Evolutionary conservation across 2,797 vertebrate genomes (phyloP).

Genomic region (Mallotus villosus): DNA sequence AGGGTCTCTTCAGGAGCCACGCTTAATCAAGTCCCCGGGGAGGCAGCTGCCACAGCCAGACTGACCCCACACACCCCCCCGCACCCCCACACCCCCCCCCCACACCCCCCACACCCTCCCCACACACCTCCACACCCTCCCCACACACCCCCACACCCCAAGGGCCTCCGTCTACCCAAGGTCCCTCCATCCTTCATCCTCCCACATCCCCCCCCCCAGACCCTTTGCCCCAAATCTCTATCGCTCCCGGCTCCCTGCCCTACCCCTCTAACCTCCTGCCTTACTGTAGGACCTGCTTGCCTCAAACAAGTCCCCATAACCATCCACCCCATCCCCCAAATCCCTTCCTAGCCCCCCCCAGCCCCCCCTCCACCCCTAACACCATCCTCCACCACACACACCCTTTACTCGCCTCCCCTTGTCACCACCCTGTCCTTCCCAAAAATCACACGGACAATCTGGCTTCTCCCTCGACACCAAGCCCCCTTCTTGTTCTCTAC

Average conservation of each 20-base stretch:
- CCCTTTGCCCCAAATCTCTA: background rate
- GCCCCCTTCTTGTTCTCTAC: background rate
- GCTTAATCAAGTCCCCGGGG: slow-evolving; percentile 62
- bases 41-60: slow-evolving; percentile 31
- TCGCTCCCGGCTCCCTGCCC: background rate
- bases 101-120: background rate
- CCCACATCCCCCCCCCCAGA: slow-evolving; percentile 5
- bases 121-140: too few species aligned
- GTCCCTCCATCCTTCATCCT: slow-evolving; percentile 16
- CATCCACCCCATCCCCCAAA: slow-evolving; percentile 25
- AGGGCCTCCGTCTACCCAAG: slow-evolving; percentile 10
- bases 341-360: slow-evolving; percentile 12
- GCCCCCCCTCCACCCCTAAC: slow-evolving; percentile 20
- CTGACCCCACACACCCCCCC: slow-evolving; percentile 27
- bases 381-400: slow-evolving; percentile 24
- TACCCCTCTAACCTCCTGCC: background rate
- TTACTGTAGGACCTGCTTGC: background rate
- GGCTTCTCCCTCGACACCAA: slow-evolving; percentile 52
- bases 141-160: background rate
- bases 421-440: slow-evolving; percentile 2
- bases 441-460: slow-evolving; percentile 49
- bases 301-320: background rate
- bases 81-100: background rate
- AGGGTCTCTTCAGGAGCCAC: slow-evolving; percentile 53
- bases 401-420: slow-evolving; percentile 5